Percentiles rank a stretch among this genome's conserved stretches.
These are phyloP conservation scores for Actinemys pallida DNA, from an alignment of 2,113 vertebrate species.

Conservation along the genomic window DNA sequence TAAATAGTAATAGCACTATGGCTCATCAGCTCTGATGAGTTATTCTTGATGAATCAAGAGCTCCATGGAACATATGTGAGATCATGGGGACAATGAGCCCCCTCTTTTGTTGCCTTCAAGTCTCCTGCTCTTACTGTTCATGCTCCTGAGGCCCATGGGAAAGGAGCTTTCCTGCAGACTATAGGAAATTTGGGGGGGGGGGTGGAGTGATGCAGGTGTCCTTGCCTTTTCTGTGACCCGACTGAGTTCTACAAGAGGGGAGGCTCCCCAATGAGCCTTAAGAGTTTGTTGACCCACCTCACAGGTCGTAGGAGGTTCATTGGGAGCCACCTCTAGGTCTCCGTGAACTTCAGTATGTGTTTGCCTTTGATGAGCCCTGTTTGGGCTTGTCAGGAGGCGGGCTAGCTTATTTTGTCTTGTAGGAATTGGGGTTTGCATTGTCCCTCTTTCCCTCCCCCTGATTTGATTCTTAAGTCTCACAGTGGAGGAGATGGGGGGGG, in stretches of 20 bases:
- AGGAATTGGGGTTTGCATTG: neutral
- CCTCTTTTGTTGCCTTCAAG: neutral
- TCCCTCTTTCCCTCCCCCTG: no score
- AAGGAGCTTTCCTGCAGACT: fast-evolving
- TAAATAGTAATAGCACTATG: neutral
- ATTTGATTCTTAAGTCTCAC: neutral
- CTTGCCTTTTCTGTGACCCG: neutral
- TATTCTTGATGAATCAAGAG: neutral
- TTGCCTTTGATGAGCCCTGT: neutral
- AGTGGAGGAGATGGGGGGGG: no score
- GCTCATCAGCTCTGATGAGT: neutral
- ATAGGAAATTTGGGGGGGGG: neutral
- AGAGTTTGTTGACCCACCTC: neutral
- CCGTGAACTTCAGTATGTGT: neutral
- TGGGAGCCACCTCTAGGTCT: neutral
- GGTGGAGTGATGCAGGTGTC: no score
- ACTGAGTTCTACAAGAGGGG: neutral
- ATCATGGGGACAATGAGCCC: neutral
- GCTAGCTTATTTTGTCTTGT: neutral
- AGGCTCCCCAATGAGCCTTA: neutral
- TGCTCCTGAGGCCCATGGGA: neutral
- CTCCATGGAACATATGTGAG: neutral
- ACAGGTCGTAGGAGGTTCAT: no score
- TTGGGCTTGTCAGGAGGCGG: neutral
- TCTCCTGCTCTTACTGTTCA: neutral